These are phyloP conservation scores for Myotis myotis DNA, from an alignment of 2,797 vertebrate genomes.

Conservation along the genomic window DNA sequence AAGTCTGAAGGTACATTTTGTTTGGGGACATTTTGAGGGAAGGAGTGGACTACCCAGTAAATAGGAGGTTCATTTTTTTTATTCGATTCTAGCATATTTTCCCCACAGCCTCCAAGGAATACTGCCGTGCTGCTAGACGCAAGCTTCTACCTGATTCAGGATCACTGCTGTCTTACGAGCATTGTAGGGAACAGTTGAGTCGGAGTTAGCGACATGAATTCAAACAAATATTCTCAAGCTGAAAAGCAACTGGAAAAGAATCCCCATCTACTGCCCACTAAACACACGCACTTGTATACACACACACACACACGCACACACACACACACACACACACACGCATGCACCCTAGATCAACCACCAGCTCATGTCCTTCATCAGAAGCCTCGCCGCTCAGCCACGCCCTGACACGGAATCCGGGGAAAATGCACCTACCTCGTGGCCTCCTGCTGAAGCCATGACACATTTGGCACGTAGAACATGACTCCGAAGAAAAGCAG, in stretches of 20 bases:
- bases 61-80: not conserved
- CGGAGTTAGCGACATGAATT: not conserved
- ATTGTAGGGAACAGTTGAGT: not conserved
- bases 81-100: not conserved
- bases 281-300: not conserved
- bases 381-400: not conserved
- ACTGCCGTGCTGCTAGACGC: not conserved
- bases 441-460: slow-evolving; percentile 93
- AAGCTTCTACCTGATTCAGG: not conserved
- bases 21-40: not conserved
- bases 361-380: not conserved
- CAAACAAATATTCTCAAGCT: not conserved
- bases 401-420: not conserved
- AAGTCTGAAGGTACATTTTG: not conserved
- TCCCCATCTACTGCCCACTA: not conserved
- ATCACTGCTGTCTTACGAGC: not conserved
- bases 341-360: not conserved
- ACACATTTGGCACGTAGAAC: slow-evolving; percentile 97
- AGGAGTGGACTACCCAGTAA: not conserved
- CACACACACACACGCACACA: not conserved
- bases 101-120: not conserved
- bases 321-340: not conserved
- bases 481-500: slow-evolving; percentile 98
- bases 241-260: not conserved
- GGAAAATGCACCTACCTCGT: slow-evolving; percentile 89